Evolutionary conservation across 1,140 invertebrate species (phyloP), one percentile per base, ranked within the genome.

Genomic region (Procambarus virginalis): DNA sequence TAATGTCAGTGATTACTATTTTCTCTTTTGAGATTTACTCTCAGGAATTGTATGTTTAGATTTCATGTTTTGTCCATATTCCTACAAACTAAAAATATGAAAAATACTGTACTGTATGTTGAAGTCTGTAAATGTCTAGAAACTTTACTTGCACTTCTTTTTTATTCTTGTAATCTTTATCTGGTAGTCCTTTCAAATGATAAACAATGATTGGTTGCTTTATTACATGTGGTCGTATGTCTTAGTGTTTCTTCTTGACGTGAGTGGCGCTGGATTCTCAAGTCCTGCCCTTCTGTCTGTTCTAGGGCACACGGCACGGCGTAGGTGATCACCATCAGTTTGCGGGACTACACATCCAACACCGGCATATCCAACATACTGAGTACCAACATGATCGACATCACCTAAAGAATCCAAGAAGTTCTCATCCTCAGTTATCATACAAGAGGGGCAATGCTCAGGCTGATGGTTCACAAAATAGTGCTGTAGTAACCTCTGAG

Each of bases 231-330:
- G 76, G 76, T 55, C 14, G 49, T 55, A 78, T 49, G 82, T 70
- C n/a, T 79, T 48, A 60, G 48, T 81, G 78, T 55, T 22, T 58
- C 64, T 46, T 64, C 55, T 77, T 76, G 88, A 34, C 58, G 78
- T 79, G 49, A 73, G 79, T 89, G 88, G 80, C 81, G 55, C 80
- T 58, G 82, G 88, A 84, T 88, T 70, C 82, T 89, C 58, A 89
- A 89, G 75, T 84, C 88, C 51, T 89, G 81, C 88, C 88, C 81
- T 89, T 89, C 86, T 89, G 81, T 89, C 82, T 89, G 58, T 89
- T 89, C 88, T 89, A 89, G 88, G 88, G 34, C 82, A 45, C 73
- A 48, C 64, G 88, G 88, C 64, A 78, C 46, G 75, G 77, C 76
- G 78, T 64, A 49, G 82, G 68, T 45, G 82, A 68, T 46, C 84